Percentiles rank a stretch among this genome's conserved stretches.
Evolutionary conservation across 2,888 invertebrate genomes (phyloP).

Genomic region (Hemaris fuciformis): DNA sequence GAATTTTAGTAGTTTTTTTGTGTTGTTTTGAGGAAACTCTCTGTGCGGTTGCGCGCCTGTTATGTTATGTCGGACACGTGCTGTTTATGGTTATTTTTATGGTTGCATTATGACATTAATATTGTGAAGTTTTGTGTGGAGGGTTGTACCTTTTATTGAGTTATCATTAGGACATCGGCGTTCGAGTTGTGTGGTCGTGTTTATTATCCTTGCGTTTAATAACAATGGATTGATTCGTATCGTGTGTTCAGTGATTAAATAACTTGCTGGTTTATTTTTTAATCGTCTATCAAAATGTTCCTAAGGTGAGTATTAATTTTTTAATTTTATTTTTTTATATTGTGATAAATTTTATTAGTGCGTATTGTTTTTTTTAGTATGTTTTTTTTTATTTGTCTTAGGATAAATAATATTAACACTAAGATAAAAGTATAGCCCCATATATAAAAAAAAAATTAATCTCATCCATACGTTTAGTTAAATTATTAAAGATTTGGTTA

Average conservation of each 20-base stretch:
- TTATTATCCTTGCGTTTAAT: conserved; percentile 39
- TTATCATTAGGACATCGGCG: conserved; percentile 65
- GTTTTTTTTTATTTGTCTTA: no score
- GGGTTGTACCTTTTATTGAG: conserved; percentile 69
- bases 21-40: conserved; percentile 42
- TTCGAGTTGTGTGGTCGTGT: conserved; percentile 73
- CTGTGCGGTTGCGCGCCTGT: conserved; percentile 62
- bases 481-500: no score
- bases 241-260: conserved; percentile 50
- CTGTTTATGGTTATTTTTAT: conserved; percentile 73
- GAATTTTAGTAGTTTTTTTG: conserved; percentile 60
- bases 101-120: conserved; percentile 67
- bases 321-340: conserved; percentile 17
- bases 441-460: no score
- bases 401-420: no score
- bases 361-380: background rate
- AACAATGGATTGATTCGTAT: conserved; percentile 50
- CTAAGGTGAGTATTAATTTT: conserved; percentile 56
- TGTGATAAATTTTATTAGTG: background rate
- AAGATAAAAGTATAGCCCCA: no score
- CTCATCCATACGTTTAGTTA: no score
- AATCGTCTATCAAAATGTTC: conserved; percentile 58
- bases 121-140: conserved; percentile 69
- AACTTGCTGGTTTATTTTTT: conserved; percentile 34
- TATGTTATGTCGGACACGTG: conserved; percentile 74